Base-by-base conservation (phyloP, 2,113 vertebrate genomes). In the Daboia siamensis region DNA sequence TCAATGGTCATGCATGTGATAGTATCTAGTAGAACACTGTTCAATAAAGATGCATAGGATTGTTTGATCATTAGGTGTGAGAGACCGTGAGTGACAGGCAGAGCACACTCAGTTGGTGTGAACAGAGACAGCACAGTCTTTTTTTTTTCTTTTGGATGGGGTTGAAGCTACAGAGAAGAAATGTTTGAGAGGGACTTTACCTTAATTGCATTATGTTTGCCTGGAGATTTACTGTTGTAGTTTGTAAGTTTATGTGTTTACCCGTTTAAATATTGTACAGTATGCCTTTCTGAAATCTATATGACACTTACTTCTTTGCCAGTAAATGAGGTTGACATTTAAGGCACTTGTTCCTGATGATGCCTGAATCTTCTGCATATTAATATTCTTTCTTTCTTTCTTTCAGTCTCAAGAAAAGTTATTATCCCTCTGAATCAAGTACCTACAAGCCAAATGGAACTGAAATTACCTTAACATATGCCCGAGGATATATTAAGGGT, bases 361-460 rank as follows among this genome's bases (percentile, higher is more conserved):
- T 33, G 3, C 55, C 2, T 88, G 24, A 88, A 57, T 23, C 1
- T 90, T 4, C 59, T 92, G 20, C 11, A 7, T 44, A 11, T 9
- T 26, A 87, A 64, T 26, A 89, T 17, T 1, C 10, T 17, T 80
- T 3, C 55, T 17, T 80, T 3, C 55, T 74, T 74, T 74, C 69
- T 80, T 89, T 88, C 95, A 99, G 99, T 98, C 90, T 98, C 98
- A 91, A 99, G 96, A 99, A 98, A 94, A 98, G 98, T 96, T 99
- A 99, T 0, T 98, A 99, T 86, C 97, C 98, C 44, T 98, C 98
- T 29, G 97, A 97, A 91, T 99, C 99, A 0, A 96, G 96, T 92
- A 99, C 98, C 0, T 98, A 99, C 87, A 86, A 98, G 56, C 96
- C 98, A 93, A 99, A 99, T 0, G 99, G 99, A 89, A 98, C 98